Percentiles rank a stretch among this genome's conserved stretches.
These are phyloP conservation scores for Rhynchotus rufescens DNA, from an alignment of 2,797 vertebrate species.

Conservation along the genomic window DNA sequence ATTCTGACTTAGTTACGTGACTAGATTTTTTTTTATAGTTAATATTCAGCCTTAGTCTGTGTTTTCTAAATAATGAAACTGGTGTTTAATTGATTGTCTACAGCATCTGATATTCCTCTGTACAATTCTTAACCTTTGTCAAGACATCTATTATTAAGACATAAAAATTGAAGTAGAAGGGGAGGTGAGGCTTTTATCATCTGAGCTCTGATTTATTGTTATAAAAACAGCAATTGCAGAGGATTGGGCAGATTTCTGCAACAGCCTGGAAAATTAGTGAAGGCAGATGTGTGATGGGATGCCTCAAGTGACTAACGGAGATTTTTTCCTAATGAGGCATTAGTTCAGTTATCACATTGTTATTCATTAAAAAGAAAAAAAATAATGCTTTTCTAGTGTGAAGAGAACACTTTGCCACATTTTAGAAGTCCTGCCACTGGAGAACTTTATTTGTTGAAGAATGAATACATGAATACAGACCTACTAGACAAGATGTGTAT, in stretches of 20 bases:
- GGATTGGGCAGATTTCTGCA: background rate
- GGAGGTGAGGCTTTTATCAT: background rate
- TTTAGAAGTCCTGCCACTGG: background rate
- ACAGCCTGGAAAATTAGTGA: background rate
- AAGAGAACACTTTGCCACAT: background rate
- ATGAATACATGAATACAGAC: background rate
- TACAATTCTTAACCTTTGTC: background rate
- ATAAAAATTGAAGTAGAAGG: background rate
- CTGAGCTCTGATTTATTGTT: background rate
- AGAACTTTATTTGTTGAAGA: background rate
- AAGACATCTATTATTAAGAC: background rate
- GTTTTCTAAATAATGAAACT: slow-evolving; percentile 50
- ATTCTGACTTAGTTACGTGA: slow-evolving; percentile 74
- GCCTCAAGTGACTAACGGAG: background rate
- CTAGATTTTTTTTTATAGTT: slow-evolving; percentile 68
- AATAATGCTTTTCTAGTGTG: background rate
- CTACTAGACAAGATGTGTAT: background rate
- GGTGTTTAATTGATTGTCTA: background rate
- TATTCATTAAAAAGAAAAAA: background rate
- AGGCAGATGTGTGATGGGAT: background rate
- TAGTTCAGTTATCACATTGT: background rate
- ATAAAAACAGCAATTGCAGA: background rate
- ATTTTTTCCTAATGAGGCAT: background rate
- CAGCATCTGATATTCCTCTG: background rate
- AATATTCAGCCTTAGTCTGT: slow-evolving; percentile 44